These are phyloP conservation scores for Sceliomorpha sp. DNA, from an alignment of 2,888 invertebrate genomes.

Conservation along the genomic window DNA sequence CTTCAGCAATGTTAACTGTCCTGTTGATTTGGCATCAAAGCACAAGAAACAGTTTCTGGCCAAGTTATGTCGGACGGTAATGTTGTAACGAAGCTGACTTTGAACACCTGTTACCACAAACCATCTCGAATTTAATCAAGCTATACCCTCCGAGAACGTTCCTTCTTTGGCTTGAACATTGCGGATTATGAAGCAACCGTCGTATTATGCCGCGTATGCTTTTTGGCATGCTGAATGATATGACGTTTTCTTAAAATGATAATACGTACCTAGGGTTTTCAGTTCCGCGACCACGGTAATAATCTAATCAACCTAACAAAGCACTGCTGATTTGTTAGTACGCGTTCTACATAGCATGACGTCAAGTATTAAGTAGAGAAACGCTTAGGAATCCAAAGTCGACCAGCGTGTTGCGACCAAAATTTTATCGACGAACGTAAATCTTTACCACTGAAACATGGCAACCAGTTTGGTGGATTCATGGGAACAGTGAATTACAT, in stretches of 20 bases:
- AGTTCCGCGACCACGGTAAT: not conserved
- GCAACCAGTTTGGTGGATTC: too few relatives aligned
- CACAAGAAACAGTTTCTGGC: slow-evolving; percentile 22
- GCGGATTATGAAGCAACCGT: slow-evolving; percentile 27
- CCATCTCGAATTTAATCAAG: slow-evolving; percentile 66
- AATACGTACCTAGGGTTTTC: not conserved
- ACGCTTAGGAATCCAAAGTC: too few relatives aligned
- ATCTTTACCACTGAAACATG: too few relatives aligned
- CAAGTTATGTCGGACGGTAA: slow-evolving; percentile 25
- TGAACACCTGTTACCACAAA: slow-evolving; percentile 66
- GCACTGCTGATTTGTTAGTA: slow-evolving; percentile 1
- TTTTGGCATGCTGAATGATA: slow-evolving; percentile 18
- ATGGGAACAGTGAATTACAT: too few relatives aligned
- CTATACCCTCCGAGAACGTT: slow-evolving; percentile 45
- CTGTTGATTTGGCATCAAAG: slow-evolving; percentile 32
- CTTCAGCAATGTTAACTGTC: too few relatives aligned
- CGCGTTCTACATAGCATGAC: slow-evolving; percentile 2
- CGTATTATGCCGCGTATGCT: not conserved
- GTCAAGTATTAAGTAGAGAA: too few relatives aligned
- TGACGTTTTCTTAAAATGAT: slow-evolving; percentile 21
- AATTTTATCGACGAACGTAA: too few relatives aligned
- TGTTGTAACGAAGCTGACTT: slow-evolving; percentile 53
- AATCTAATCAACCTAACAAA: slow-evolving; percentile 3
- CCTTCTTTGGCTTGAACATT: slow-evolving; percentile 5
- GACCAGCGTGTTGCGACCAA: too few relatives aligned